Conservation (phyloP, 2,888 invertebrate genomes). For the Orchesellides sinensis region DNA sequence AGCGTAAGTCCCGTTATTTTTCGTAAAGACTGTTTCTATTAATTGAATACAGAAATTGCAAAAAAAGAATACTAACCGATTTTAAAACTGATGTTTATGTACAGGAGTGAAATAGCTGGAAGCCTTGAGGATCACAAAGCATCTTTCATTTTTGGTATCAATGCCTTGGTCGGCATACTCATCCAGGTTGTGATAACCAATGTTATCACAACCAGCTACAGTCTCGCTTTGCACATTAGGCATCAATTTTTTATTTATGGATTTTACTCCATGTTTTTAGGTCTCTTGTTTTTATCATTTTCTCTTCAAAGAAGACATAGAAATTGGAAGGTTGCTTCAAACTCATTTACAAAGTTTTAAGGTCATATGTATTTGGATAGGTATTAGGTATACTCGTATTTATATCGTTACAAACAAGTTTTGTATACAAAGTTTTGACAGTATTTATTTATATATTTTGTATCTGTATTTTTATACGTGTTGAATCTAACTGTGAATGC, state of each 20-base stretch:
- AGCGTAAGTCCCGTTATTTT: conserved; percentile 25
- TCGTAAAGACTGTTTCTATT: background rate
- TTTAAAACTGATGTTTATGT: background rate
- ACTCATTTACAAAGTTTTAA: background rate
- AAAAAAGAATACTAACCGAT: no score
- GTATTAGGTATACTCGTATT: no score
- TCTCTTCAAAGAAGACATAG: conserved; percentile 17
- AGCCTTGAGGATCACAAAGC: conserved; percentile 40
- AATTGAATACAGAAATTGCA: background rate
- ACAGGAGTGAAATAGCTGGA: conserved; percentile 35
- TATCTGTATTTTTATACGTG: background rate
- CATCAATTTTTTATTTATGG: conserved; percentile 41
- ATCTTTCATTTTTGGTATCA: conserved; percentile 49
- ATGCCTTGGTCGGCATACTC: conserved; percentile 31
- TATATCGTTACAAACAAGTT: background rate
- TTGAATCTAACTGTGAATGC: no score
- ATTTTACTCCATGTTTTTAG: conserved; percentile 14
- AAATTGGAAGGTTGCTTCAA: background rate
- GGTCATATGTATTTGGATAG: background rate
- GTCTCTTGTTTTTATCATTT: conserved; percentile 34
- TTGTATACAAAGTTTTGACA: background rate
- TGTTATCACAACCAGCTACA: conserved; percentile 19
- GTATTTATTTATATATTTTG: background rate
- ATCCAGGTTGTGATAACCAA: conserved; percentile 40
- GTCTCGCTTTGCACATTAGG: conserved; percentile 21